phyloP scores from a whole-genome alignment of 2,797 vertebrate species.

The Hydrolagus colliei region DNA sequence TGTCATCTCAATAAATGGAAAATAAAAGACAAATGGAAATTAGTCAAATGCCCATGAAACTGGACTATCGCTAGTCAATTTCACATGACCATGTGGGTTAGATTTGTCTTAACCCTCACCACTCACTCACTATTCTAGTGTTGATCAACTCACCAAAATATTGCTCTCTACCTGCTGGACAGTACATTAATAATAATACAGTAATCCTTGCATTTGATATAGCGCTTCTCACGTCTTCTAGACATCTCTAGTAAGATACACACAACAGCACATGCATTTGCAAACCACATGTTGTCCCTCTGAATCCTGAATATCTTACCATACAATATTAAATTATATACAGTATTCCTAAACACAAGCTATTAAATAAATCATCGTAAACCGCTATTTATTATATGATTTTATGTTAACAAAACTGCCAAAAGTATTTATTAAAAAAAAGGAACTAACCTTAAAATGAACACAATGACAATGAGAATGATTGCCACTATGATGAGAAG shows the following conservation, averaged over 20 bases:
- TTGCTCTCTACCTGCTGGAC: neutral
- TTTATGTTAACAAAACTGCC: neutral
- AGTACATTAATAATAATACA: neutral
- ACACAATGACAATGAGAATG: slow-evolving; percentile 43
- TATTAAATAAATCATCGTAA: neutral
- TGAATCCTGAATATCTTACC: neutral
- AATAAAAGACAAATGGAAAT: no score
- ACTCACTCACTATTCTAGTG: no score
- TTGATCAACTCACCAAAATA: neutral
- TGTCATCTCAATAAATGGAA: no score
- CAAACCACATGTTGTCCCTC: neutral
- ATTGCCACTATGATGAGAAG: slow-evolving; percentile 53
- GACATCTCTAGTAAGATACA: no score
- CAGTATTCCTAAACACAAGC: no score
- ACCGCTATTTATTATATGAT: neutral
- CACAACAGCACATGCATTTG: neutral
- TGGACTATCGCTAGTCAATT: no score
- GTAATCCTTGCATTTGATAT: no score
- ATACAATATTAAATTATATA: no score
- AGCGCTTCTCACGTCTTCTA: no score
- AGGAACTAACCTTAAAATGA: slow-evolving; percentile 54
- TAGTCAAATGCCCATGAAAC: no score
- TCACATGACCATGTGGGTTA: no score
- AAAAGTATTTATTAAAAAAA: neutral
- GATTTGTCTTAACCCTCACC: no score